Evolutionary conservation across 2,113 vertebrate species (phyloP), one percentile per base, ranked within the genome.

Genomic region (Mustela lutreola): DNA sequence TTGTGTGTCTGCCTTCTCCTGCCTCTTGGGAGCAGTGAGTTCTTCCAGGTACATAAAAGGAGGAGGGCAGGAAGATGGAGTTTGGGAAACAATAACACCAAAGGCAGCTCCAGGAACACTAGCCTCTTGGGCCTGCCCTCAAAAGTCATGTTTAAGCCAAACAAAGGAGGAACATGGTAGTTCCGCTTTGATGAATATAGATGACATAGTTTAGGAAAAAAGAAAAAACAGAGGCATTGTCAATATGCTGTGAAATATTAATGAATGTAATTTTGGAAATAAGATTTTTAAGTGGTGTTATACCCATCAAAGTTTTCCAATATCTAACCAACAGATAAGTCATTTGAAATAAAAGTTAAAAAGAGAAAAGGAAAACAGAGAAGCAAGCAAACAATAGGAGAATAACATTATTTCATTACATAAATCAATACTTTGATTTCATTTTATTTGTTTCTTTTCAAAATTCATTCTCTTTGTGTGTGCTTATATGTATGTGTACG

Each of bases 231-330:
- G 65, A n/a, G 2, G n/a, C 1, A 0, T 31, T 67, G n/a, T 96
- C 70, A 28, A 76, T 87, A 63, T 2, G 22, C n/a, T 56, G 33
- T 94, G 4, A 0, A 65, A 71, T 83, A 94, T 96, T 83, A 83
- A 95, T 89, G 94, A 62, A 89, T 90, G 18, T 11, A 18, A 26
- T 97, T 97, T 98, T 97, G 89, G 95, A 97, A 94, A 83, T 76
- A 85, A 95, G 60, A 86, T 97, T 95, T 98, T 97, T 21, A 90
- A 92, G 76, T 4, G 0, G 21, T 36, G 11, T 45, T 86, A 92
- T 75, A 86, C 36, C 16, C 31, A 39, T 31, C 2, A 48, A 81
- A 63, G 50, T 95, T 98, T 97, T 96, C 95, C 96, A 97, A 65
- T 48, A 85, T 48, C 84, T 95, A 65, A 97, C 96, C 58, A 94